Conservation (phyloP, 2,888 invertebrate genomes). For the Corythucha ciliata region DNA sequence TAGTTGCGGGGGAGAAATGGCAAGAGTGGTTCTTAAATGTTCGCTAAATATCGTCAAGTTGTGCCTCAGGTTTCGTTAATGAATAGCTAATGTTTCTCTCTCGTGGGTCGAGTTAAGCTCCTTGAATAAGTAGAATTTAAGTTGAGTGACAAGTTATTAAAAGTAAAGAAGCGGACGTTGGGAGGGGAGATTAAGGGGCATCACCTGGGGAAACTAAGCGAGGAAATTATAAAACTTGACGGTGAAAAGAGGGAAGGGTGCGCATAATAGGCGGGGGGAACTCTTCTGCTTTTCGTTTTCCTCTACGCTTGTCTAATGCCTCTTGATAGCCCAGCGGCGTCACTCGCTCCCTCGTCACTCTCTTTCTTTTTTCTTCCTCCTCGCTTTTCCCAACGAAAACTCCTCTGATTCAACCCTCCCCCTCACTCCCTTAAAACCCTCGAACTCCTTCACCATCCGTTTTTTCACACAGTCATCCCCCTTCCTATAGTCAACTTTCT, state of each 20-base stretch:
- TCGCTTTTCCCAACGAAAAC: not conserved
- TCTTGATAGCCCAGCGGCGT: not conserved
- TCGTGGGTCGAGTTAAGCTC: too few relatives aligned
- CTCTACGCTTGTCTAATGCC: slow-evolving; percentile 2
- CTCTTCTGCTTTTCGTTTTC: too few relatives aligned
- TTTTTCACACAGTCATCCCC: not conserved
- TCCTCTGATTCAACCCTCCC: not conserved
- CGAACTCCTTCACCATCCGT: not conserved
- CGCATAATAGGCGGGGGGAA: too few relatives aligned
- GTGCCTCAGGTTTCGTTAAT: too few relatives aligned
- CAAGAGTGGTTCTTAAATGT: too few relatives aligned
- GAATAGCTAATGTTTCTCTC: too few relatives aligned
- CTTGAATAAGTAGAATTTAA: slow-evolving; percentile 3
- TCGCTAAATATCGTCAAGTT: too few relatives aligned
- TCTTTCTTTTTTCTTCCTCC: not conserved
- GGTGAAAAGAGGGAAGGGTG: too few relatives aligned
- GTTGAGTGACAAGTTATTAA: slow-evolving; percentile 7
- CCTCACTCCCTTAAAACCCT: not conserved
- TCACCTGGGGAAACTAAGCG: slow-evolving; percentile 3
- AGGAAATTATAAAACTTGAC: slow-evolving; percentile 25
- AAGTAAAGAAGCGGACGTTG: too few relatives aligned
- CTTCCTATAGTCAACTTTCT: slow-evolving; percentile 5
- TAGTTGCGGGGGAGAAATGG: too few relatives aligned
- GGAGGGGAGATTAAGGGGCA: slow-evolving; percentile 4
- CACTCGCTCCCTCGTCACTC: not conserved